Evolutionary conservation across 92 coral and sea anemone genomes (phyloP), one percentile per base, ranked within the genome.

Genomic region (Siderastrea siderea): DNA sequence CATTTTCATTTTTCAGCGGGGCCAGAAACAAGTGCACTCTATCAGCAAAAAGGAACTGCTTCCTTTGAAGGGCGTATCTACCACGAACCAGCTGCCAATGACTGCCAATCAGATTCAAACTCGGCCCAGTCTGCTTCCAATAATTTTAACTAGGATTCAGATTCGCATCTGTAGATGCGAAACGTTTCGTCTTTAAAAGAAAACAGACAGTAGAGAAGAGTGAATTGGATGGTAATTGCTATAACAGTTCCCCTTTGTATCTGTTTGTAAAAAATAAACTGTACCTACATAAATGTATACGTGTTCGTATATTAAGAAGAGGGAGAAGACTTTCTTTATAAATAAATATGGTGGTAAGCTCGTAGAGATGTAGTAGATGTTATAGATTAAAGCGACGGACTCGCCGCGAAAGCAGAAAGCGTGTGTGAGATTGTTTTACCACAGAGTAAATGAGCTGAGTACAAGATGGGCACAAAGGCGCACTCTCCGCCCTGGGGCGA

Each of bases 41-140:
- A 61, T 85, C 68, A 68, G 47, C 63, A 76, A 75, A 68, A 78
- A 76, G 68, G 89, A 76, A n/a, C 26, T 85, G 14, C 89, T 85
- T 76, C 89, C 89, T 13, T 59, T 85, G 75, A 85, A 77, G 60
- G 89, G 77, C 89, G 59, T 85, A 17, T 85, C 89, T 17, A 61
- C 80, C 43, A 54, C 57, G 17, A 72, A 77, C 67, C 53, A 85
- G 15, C 54, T 54, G 77, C 89, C 82, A 66, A 65, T 85, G 59
- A 74, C 54, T 54, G 77, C 89, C 82, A 66, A 65, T 85, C 68
- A 74, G 73, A 50, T 84, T 74, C 81, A 48, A 77, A 44, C 75
- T 85, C 43, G 89, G 89, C 53, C 89, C 89, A 45, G 89, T 77
- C 48, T 85, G 84, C 17, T 85, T 85, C 77, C 89, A 85, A 46